Evolutionary conservation across 2,888 invertebrate species (phyloP), one percentile per base, ranked within the genome.

Genomic region (Cecidostiba fungosa): DNA sequence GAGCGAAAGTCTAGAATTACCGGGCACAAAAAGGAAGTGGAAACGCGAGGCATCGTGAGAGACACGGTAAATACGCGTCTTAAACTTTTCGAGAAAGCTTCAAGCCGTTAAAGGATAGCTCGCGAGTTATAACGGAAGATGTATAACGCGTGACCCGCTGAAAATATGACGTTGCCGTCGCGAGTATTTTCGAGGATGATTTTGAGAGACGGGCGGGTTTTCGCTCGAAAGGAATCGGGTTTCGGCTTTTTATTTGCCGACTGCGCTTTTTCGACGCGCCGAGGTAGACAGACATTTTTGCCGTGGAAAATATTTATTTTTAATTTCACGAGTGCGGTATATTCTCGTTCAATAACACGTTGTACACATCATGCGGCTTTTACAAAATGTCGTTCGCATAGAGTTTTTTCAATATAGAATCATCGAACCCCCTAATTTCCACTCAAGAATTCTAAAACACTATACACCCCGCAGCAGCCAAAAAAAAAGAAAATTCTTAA

Each of bases 41-140:
- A 82, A 87, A 84, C 70, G 81, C 76, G 84, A 12, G 82, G 62
- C 23, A 82, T 74, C 50, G 32, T 12, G 54, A n/a, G 70, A 70
- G 70, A 50, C 16, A 5, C 19, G 23, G 54, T 23, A 59, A 59
- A 59, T 59, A 59, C 54, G 69, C 83, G 74, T 82, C 85, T 87
- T 85, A 85, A 87, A 87, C 66, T 87, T 85, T 87, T 86, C 81
- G 59, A 50, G 77, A 73, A 82, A 77, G 85, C 85, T 82, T 69
- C 77, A 66, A 66, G 26, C 66, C n/a, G 83, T 50, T 87, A 83
- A 85, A 87, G 86, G 78, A 87, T 87, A 72, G 85, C 85, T 62
- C 47, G 26, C 29, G 76, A 80, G 62, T 77, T 77, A 74, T 85
- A 73, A 23, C 50, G 50, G 47, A 39, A 39, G 80, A 43, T 62